phyloP scores from a whole-genome alignment of 64 coral and sea anemone species.

The Anthopleura sola region DNA sequence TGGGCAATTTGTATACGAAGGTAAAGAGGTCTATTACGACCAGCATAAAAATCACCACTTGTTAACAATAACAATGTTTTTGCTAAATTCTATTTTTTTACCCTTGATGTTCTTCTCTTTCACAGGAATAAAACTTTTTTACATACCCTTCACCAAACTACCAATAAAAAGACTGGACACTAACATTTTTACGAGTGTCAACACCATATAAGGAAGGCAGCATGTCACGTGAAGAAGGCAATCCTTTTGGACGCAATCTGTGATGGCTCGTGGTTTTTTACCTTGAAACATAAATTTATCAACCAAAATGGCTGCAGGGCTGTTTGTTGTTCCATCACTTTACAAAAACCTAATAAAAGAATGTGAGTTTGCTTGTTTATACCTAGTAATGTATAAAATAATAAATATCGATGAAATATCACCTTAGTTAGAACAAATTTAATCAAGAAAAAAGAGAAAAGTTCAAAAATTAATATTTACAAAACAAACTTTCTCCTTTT shows the following conservation, averaged over 20 bases:
- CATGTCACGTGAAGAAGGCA: background rate
- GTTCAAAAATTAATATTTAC: background rate
- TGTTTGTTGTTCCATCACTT: background rate
- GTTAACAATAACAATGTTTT: background rate
- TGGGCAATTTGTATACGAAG: too few relatives aligned
- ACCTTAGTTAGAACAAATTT: background rate
- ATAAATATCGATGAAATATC: too few relatives aligned
- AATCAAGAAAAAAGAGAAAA: background rate
- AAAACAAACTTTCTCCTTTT: background rate
- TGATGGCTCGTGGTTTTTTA: background rate
- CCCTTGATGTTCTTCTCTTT: background rate
- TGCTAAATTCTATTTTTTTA: background rate
- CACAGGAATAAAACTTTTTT: background rate
- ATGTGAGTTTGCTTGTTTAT: background rate
- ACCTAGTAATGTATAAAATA: background rate
- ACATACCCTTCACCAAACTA: conserved; percentile 1
- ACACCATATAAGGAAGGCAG: conserved; percentile 11
- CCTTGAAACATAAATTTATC: background rate
- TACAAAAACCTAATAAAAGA: too few relatives aligned
- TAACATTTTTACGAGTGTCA: conserved; percentile 20
- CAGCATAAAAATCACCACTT: too few relatives aligned
- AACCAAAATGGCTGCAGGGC: background rate
- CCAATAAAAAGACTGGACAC: conserved; percentile 18
- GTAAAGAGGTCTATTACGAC: too few relatives aligned
- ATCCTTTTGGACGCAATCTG: background rate